Percentiles rank a stretch among this genome's conserved stretches.
phyloP scores from a whole-genome alignment of 2,113 vertebrate genomes.

The Sigmodon hispidus region DNA sequence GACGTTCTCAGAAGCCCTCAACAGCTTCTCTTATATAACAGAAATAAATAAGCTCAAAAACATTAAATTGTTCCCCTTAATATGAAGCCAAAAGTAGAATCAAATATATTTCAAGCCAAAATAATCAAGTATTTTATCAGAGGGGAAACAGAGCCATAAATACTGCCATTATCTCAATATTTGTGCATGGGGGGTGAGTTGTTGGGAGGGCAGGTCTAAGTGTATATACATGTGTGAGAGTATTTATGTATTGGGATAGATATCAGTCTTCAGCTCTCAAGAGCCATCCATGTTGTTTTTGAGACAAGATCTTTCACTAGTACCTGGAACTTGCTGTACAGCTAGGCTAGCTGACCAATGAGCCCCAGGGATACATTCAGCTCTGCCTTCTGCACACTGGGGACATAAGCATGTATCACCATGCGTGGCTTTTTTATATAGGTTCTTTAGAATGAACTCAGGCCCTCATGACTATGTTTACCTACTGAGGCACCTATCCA shows the following conservation, averaged over 20 bases:
- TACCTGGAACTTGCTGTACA: neutral
- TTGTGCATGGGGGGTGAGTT: neutral
- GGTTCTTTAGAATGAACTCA: neutral
- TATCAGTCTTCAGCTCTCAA: neutral
- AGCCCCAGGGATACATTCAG: too few species aligned
- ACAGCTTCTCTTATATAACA: slow-evolving; percentile 1
- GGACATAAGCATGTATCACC: neutral
- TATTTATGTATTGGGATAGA: too few species aligned
- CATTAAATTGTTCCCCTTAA: neutral
- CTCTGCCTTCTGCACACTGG: neutral
- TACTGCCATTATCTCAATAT: neutral
- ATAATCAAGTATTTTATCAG: slow-evolving; percentile 35
- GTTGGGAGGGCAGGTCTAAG: neutral
- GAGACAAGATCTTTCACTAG: neutral
- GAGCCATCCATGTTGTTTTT: neutral
- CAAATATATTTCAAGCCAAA: slow-evolving; percentile 33
- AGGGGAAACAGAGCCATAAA: slow-evolving; percentile 20
- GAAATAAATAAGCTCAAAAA: slow-evolving; percentile 43
- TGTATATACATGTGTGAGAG: neutral
- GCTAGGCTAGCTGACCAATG: neutral
- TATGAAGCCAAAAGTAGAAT: slow-evolving; percentile 53
- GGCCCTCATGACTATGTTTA: too few species aligned
- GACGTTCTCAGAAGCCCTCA: slow-evolving; percentile 33
- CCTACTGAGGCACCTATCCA: neutral
- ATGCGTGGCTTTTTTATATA: neutral